A percentile compares a stretch with the other conserved stretches of the same genome.
Conservation (phyloP, 2,888 invertebrate species). For the Meloe dianella region DNA sequence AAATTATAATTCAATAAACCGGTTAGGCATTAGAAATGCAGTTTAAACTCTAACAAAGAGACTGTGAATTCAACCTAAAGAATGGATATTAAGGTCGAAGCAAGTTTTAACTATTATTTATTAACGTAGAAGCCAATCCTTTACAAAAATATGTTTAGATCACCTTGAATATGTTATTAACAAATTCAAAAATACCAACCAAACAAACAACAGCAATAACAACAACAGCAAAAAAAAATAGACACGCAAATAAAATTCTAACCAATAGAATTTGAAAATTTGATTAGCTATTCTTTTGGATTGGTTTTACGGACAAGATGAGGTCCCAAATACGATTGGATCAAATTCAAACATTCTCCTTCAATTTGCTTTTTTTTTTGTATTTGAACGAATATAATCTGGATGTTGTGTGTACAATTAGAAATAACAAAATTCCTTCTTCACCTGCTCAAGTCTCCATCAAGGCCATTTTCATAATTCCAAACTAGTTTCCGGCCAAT, state of each 20-base stretch:
- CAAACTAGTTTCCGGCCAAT: slow-evolving; percentile 11
- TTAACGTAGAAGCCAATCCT: slow-evolving; percentile 36
- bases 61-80: slow-evolving; percentile 55
- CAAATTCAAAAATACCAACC: not conserved
- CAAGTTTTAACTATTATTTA: slow-evolving; percentile 34
- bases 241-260: not conserved
- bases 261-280: slow-evolving; percentile 1
- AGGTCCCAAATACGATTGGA: not conserved
- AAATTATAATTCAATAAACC: slow-evolving; percentile 59
- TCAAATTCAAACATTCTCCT: not conserved
- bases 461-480: slow-evolving; percentile 11
- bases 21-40: slow-evolving; percentile 57
- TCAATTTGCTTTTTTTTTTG: too few relatives aligned
- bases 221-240: not conserved
- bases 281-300: not conserved
- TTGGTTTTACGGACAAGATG: not conserved
- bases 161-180: not conserved
- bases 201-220: not conserved
- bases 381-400: too few relatives aligned
- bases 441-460: slow-evolving; percentile 2
- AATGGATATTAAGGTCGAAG: slow-evolving; percentile 56
- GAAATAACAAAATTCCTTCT: slow-evolving; percentile 10
- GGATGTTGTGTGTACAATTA: not conserved
- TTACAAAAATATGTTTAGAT: slow-evolving; percentile 34
- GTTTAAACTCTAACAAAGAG: slow-evolving; percentile 56